Evolutionary conservation across 2,888 invertebrate genomes (phyloP).

Genomic region (Adelphocoris suturalis): DNA sequence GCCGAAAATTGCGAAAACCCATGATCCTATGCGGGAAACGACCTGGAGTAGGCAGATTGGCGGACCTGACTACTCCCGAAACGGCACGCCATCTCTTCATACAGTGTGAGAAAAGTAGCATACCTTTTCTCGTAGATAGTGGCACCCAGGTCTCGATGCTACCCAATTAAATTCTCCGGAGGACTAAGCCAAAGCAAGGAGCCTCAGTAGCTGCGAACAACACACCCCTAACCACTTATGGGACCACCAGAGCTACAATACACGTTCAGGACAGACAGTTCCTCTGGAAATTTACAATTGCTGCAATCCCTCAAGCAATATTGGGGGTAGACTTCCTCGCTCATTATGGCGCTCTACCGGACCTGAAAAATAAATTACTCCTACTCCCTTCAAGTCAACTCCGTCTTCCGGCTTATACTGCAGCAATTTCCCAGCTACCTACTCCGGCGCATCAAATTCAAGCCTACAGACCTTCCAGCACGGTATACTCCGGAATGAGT

Average conservation of each 20-base stretch:
- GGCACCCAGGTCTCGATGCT: neutral
- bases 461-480: too few species aligned
- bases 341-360: neutral
- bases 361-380: neutral
- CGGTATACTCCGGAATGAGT: too few species aligned
- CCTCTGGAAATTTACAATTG: neutral
- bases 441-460: too few species aligned
- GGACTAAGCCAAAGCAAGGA: neutral
- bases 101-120: neutral
- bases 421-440: too few species aligned
- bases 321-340: neutral
- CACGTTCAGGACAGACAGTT: neutral
- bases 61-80: neutral
- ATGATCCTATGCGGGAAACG: neutral
- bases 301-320: neutral
- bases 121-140: neutral
- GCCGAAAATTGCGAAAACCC: neutral
- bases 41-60: neutral
- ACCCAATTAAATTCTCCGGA: neutral
- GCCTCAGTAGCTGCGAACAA: neutral
- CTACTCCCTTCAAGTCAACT: too few species aligned
- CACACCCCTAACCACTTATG: neutral
- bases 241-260: neutral
- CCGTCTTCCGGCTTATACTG: too few species aligned
- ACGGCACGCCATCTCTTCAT: neutral